phyloP scores from a whole-genome alignment of 2,797 vertebrate genomes.

The Microcaecilia unicolor region DNA sequence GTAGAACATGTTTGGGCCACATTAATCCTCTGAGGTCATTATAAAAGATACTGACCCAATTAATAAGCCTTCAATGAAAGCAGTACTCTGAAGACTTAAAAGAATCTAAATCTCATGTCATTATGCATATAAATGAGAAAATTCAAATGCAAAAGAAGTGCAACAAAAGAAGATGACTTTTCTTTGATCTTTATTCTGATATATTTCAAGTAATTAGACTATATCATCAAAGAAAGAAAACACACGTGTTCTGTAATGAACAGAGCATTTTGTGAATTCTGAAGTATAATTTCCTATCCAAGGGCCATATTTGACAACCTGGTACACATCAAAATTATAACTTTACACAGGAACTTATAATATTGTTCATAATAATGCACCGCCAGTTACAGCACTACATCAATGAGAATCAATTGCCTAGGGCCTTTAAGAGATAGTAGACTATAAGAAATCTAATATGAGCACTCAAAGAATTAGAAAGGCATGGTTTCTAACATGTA shows the following conservation, averaged over 20 bases:
- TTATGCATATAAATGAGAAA: slow-evolving; percentile 12
- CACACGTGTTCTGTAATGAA: no score
- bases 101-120: slow-evolving; percentile 2
- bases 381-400: no score
- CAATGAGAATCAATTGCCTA: no score
- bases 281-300: no score
- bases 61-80: slow-evolving; percentile 29
- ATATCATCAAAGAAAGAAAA: no score
- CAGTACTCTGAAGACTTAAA: slow-evolving; percentile 1
- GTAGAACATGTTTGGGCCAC: slow-evolving; percentile 17
- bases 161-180: slow-evolving; percentile 1
- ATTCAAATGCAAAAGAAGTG: not conserved
- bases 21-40: slow-evolving; percentile 18
- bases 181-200: slow-evolving; percentile 6
- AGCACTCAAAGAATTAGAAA: no score
- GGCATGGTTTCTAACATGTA: no score
- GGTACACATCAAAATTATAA: not conserved
- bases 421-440: no score
- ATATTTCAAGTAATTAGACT: not conserved
- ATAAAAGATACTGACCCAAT: slow-evolving; percentile 15
- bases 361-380: not conserved
- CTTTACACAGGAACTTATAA: not conserved
- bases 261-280: no score
- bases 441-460: no score
- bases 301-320: not conserved